Evolutionary conservation across 2,888 invertebrate genomes (phyloP).

Genomic region (Acanthosepion lycidas): DNA sequence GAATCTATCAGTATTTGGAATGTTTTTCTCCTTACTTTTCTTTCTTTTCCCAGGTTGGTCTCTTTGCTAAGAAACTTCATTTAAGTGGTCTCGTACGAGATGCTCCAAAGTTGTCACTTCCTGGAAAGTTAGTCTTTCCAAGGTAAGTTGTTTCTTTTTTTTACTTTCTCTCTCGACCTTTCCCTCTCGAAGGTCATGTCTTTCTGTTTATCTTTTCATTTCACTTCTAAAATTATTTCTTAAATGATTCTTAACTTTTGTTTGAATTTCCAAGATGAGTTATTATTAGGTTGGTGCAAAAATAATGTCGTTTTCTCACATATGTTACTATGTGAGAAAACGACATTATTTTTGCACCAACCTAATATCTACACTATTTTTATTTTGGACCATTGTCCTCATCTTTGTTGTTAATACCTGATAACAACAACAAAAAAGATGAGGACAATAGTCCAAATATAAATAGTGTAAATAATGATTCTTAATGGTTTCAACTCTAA

Average conservation of each 20-base stretch:
- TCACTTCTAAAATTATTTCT: neutral
- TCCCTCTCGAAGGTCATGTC: neutral
- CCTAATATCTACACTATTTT: too few species aligned
- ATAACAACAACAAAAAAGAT: too few species aligned
- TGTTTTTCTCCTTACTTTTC: neutral
- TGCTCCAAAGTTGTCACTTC: slow-evolving; percentile 94
- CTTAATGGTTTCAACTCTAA: too few species aligned
- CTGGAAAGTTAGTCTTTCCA: slow-evolving; percentile 97
- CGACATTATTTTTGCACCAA: too few species aligned
- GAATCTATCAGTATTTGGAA: too few species aligned
- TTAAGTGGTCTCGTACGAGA: slow-evolving; percentile 91
- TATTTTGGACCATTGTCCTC: too few species aligned
- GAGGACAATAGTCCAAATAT: too few species aligned
- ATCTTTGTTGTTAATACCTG: too few species aligned
- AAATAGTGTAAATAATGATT: too few species aligned
- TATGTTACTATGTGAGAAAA: too few species aligned
- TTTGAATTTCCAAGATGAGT: neutral
- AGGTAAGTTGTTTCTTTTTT: slow-evolving; percentile 64
- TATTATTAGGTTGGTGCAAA: too few species aligned
- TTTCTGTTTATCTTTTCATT: neutral
- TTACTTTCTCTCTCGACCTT: neutral
- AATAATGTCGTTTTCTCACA: too few species aligned
- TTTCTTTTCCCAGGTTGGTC: slow-evolving; percentile 81
- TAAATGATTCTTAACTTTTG: neutral
- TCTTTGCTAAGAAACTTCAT: slow-evolving; percentile 93